phyloP scores from a whole-genome alignment of 2,113 vertebrate genomes.

The Ciconia boyciana region DNA sequence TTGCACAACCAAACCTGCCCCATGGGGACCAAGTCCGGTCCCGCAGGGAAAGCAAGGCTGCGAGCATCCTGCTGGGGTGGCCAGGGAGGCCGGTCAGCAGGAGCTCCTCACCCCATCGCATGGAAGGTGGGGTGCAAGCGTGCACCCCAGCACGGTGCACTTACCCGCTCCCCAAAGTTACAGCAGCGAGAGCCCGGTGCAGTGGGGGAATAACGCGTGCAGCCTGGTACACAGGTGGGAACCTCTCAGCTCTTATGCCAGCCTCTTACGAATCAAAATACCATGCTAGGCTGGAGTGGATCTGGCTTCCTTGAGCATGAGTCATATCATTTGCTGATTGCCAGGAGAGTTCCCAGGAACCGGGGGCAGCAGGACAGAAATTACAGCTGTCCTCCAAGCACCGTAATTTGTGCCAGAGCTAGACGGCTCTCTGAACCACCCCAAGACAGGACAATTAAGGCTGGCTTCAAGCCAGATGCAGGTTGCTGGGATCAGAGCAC shows the following conservation, averaged over 20 bases:
- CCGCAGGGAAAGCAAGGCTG: background rate
- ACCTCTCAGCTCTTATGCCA: constrained; percentile 4
- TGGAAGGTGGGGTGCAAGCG: background rate
- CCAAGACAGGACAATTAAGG: background rate
- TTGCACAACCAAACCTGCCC: background rate
- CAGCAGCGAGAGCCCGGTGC: background rate
- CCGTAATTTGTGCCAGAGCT: background rate
- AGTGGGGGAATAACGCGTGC: rapidly evolving
- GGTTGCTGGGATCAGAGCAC: background rate
- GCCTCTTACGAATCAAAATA: constrained; percentile 26
- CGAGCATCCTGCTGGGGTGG: rapidly evolving
- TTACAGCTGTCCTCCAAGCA: background rate
- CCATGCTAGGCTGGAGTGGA: background rate
- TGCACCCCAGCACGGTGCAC: rapidly evolving
- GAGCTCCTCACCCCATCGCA: background rate
- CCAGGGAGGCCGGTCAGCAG: background rate
- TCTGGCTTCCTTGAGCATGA: constrained; percentile 19
- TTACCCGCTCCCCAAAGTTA: background rate
- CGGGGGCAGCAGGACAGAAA: constrained; percentile 38
- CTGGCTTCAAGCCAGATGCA: background rate
- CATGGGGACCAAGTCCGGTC: background rate
- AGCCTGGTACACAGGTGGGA: background rate
- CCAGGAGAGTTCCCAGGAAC: constrained; percentile 52
- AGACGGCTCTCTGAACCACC: background rate
- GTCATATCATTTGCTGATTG: constrained; percentile 8